Conservation (phyloP, 2,113 vertebrate genomes). For the Rhinoderma darwinii region DNA sequence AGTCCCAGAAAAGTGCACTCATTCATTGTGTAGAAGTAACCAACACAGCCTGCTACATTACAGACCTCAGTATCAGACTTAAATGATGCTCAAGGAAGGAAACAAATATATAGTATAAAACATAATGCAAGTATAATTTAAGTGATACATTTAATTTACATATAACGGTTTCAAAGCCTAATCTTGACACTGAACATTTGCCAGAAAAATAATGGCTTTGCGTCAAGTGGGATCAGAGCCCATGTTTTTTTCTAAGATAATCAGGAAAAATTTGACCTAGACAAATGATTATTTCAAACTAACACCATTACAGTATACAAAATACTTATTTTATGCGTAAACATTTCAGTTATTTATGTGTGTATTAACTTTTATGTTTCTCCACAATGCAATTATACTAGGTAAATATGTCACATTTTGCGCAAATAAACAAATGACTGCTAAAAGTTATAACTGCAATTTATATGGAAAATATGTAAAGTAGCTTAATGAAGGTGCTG, state of each 20-base stretch:
- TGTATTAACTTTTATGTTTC: constrained; percentile 35
- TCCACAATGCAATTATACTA: constrained; percentile 23
- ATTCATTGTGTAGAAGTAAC: not conserved
- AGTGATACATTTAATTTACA: not conserved
- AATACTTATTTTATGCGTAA: not conserved
- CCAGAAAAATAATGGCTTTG: constrained; percentile 23
- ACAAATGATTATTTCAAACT: constrained; percentile 26
- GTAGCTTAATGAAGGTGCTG: constrained; percentile 5
- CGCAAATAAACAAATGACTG: constrained; percentile 40
- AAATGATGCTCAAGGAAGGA: not conserved
- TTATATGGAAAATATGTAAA: constrained; percentile 41
- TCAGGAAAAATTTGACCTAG: not conserved
- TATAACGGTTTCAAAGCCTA: not conserved
- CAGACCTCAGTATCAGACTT: not conserved
- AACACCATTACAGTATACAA: constrained; percentile 16
- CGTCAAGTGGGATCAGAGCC: not conserved
- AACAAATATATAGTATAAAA: not conserved
- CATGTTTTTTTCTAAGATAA: constrained; percentile 24
- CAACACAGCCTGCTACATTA: not conserved
- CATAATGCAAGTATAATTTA: not conserved
- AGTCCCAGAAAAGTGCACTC: not conserved
- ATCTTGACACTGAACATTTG: constrained; percentile 9
- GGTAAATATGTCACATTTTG: constrained; percentile 34
- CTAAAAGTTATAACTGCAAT: constrained; percentile 16
- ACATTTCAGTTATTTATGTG: constrained; percentile 46